Evolutionary conservation across 2,888 invertebrate species (phyloP).

Genomic region (Apamea anceps): DNA sequence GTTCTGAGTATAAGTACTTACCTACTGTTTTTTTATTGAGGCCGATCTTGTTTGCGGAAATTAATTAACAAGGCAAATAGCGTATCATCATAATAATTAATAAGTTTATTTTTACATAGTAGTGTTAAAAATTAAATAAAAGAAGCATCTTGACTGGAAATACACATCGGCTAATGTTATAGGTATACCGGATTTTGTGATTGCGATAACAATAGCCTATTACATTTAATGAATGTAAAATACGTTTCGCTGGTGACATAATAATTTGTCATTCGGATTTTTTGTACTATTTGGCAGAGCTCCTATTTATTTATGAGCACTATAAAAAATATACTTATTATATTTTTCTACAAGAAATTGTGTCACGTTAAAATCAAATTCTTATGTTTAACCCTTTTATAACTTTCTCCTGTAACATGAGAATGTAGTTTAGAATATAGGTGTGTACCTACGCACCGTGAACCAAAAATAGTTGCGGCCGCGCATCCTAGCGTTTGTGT

Average conservation of each 20-base stretch:
- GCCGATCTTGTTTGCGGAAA: slow-evolving; percentile 19
- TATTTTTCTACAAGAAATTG: slow-evolving; percentile 2
- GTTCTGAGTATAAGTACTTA: not conserved
- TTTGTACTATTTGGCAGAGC: slow-evolving; percentile 45
- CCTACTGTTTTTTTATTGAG: not conserved
- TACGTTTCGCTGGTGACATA: slow-evolving; percentile 11
- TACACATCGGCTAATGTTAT: slow-evolving; percentile 11
- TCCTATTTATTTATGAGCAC: slow-evolving; percentile 26
- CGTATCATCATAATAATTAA: not conserved
- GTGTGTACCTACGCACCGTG: slow-evolving; percentile 82
- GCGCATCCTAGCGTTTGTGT: slow-evolving; percentile 82
- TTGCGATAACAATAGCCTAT: slow-evolving; percentile 51
- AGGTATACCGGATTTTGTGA: slow-evolving; percentile 22
- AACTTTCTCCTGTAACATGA: slow-evolving; percentile 82
- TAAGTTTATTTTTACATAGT: slow-evolving; percentile 1
- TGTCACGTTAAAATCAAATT: slow-evolving; percentile 6
- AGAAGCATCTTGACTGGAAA: slow-evolving; percentile 8
- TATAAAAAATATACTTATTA: not conserved
- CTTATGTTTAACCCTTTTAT: slow-evolving; percentile 18
- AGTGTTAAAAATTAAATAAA: not conserved
- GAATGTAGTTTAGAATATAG: slow-evolving; percentile 82
- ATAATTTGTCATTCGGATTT: slow-evolving; percentile 13
- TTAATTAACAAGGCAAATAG: slow-evolving; percentile 22
- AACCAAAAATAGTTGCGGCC: slow-evolving; percentile 85
- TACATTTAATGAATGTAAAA: slow-evolving; percentile 38